Base-by-base conservation (phyloP, 2,113 vertebrate species). In the Ursus arctos region DNA sequence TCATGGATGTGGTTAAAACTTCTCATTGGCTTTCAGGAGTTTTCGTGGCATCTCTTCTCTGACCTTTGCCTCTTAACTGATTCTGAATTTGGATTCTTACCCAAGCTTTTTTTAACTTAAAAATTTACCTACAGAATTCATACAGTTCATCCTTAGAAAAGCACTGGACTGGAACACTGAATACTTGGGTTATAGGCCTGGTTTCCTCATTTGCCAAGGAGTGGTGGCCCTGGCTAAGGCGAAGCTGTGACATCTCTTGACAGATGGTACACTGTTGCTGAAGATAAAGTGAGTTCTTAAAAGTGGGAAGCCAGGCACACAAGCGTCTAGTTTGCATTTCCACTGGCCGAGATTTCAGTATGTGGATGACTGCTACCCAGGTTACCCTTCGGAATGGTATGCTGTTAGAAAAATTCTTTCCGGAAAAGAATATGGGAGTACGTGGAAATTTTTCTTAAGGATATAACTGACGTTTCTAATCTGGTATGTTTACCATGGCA, bases 21-120 rank as follows among this genome's bases (percentile, higher is more conserved):
- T 87, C 43, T 71, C 16, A 16, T 18, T 94, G 71, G 8, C 61
- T 33, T 84, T 79, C 7, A 36, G 51, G 59, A 91, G 15, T 82
- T 94, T 85, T 85, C 33, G 14, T 9, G 69, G 7, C 8, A 55
- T 67, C 26, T 91, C 4, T 93, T 31, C 5, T 76, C 33, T 95
- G 36, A 72, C 10, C 55, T 82, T 92, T 84, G 5, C 49, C 55
- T 91, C 76, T 33, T 86, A 53, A 36, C 49, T 47, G 19, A 82
- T 87, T 22, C 24, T 83, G n/a, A 93, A 82, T 97, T 82, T 86
- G 43, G 21, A 55, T 76, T 97, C n/a, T 26, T 49, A 65, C 9
- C 31, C 47, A 84, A 36, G 26, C 22, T 51, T 82, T 93, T 88
- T 88, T 72, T 21, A 94, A 84, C 49, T 51, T 69, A 94, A 67